Conservation (phyloP, 1,140 invertebrate genomes). For the Drosophila pandora region DNA sequence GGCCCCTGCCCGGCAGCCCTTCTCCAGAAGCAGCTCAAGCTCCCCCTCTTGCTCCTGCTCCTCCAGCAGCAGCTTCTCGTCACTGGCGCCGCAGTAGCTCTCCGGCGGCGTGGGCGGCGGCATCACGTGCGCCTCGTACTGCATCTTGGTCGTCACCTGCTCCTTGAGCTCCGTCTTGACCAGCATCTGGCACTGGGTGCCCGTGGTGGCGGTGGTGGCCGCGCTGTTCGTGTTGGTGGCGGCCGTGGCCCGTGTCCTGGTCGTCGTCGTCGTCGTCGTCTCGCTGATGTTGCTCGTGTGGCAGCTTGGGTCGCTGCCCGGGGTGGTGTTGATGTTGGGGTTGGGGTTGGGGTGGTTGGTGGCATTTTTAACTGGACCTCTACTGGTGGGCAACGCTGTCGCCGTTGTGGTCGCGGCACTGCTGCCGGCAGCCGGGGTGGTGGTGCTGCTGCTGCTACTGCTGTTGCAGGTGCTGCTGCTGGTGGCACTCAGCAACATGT, state of each 20-base stretch:
- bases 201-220: conserved; percentile 62
- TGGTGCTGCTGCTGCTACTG: conserved; percentile 56
- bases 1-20: neutral
- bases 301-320: conserved; percentile 1
- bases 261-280: neutral
- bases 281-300: conserved; percentile 7
- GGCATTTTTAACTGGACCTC: conserved; percentile 81
- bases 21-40: conserved; percentile 11
- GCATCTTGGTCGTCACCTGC: conserved; percentile 61
- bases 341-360: conserved; percentile 30
- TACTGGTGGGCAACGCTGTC: conserved; percentile 71
- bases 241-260: conserved; percentile 65
- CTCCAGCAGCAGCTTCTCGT: conserved; percentile 62
- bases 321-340: conserved; percentile 6
- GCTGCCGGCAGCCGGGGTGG: conserved; percentile 42
- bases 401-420: conserved; percentile 45
- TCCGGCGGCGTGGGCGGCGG: conserved; percentile 77
- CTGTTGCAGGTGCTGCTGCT: conserved; percentile 62
- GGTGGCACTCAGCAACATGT: conserved; percentile 56
- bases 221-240: conserved; percentile 41
- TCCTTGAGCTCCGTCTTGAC: conserved; percentile 68
- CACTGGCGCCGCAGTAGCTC: conserved; percentile 74
- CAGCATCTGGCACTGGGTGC: conserved; percentile 69
- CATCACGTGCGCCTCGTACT: conserved; percentile 79
- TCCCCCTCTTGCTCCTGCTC: conserved; percentile 52